These are phyloP conservation scores for Chaitophorus viminalis DNA, from an alignment of 2,888 invertebrate genomes.

Conservation along the genomic window DNA sequence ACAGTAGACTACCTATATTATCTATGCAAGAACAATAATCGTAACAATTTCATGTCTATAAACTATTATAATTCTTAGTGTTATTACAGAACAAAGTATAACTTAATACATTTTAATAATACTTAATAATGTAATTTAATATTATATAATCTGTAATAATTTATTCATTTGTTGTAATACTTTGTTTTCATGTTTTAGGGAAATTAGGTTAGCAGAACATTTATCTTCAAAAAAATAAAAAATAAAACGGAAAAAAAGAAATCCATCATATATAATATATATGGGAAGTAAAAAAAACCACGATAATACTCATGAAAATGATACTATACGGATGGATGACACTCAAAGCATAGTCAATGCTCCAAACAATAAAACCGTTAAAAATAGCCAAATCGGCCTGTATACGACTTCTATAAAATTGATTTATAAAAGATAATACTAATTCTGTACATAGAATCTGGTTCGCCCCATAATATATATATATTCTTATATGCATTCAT, in stretches of 20 bases:
- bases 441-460: not conserved
- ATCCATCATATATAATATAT: not conserved
- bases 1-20: not conserved
- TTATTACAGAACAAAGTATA: no score
- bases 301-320: not conserved
- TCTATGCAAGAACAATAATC: not conserved
- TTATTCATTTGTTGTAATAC: not conserved
- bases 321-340: slow-evolving; percentile 4
- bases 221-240: not conserved
- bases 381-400: not conserved
- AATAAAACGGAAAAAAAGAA: not conserved
- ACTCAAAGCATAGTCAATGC: not conserved
- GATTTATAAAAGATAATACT: not conserved
- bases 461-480: not conserved
- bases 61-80: no score
- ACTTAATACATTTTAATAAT: not conserved
- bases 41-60: no score
- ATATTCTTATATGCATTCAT: not conserved
- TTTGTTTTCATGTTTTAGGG: not conserved
- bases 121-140: not conserved
- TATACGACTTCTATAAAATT: not conserved
- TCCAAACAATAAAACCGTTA: not conserved
- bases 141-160: not conserved
- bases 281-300: not conserved
- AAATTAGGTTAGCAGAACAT: slow-evolving; percentile 4